Conservation (phyloP, 2,797 vertebrate species). For the Paedocypris micromegethes region DNA sequence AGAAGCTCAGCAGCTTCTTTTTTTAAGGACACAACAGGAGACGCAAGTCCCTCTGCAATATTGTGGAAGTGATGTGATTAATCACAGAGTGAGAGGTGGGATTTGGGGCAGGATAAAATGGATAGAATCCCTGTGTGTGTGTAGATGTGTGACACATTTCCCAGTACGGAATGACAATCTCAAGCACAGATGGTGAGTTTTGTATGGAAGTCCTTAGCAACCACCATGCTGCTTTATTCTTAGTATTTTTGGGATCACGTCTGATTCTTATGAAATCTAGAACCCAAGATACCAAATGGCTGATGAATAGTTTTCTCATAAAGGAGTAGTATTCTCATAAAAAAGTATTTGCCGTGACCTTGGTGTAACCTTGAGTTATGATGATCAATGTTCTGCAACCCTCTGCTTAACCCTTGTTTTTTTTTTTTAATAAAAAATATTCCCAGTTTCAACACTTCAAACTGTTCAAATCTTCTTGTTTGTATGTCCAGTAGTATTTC, state of each 20-base stretch:
- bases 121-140: not conserved
- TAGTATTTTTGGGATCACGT: not conserved
- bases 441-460: no score
- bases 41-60: constrained; percentile 49
- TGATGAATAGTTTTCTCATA: no score
- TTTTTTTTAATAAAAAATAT: no score
- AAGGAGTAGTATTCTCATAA: no score
- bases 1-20: constrained; percentile 17
- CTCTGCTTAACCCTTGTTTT: no score
- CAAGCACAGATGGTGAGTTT: constrained; percentile 22
- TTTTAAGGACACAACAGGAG: constrained; percentile 19
- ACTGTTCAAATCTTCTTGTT: no score
- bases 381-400: no score
- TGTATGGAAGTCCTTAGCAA: constrained; percentile 17
- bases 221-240: constrained; percentile 6
- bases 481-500: no score
- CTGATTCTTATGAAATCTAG: no score
- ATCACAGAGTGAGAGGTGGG: constrained; percentile 51
- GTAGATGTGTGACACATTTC: constrained; percentile 20
- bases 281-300: no score
- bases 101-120: constrained; percentile 10
- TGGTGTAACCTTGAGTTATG: no score
- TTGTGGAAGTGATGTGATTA: constrained; percentile 50
- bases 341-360: no score
- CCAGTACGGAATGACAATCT: constrained; percentile 20